Evolutionary conservation across 1,140 invertebrate genomes (phyloP), one percentile per base, ranked within the genome.

Genomic region (Cryptotermes secundus): DNA sequence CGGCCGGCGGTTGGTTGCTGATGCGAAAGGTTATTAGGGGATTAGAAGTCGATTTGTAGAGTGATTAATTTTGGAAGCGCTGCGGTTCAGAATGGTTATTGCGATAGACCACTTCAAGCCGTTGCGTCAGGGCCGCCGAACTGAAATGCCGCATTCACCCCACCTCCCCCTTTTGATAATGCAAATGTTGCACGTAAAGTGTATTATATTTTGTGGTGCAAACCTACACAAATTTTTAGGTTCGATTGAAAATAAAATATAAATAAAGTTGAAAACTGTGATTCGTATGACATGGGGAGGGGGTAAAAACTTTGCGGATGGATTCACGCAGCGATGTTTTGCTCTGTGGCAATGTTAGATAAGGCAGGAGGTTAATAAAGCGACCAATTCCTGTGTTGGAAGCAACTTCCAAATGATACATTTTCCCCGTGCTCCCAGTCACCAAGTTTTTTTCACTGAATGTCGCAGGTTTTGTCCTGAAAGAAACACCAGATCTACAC

Each of bases 31-130:
- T 72, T 72, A 72, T 72, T 72, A 72, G 31, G 31, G 59, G 59
- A 72, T 72, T 72, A 72, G 59, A 72, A 72, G 59, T 72, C 59
- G 59, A 72, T 72, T 72, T 72, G 31, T 72, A n/a, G n/a, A 72
- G 31, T 31, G 59, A 72, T 72, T 72, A 72, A n/a, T 31, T 72
- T 72, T 72, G 59, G 59, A 72, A 72, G 59, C n/a, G 31, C 59
- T 72, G 59, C 59, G 59, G 59, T 72, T 72, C 59, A 26, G 31
- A 72, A 72, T 72, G 59, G 59, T 72, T 72, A 72, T 72, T 72
- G 59, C 59, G 2, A 31, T 72, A 72, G 59, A 31, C 59, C 59
- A 72, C 59, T 26, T 31, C 59, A 72, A 26, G 26, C 59, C n/a
- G 26, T n/a, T 9, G 3, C 31, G 16, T 14, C n/a, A 72, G 3